Conservation (phyloP, 2,113 vertebrate species). For the Oryzias melastigma region DNA sequence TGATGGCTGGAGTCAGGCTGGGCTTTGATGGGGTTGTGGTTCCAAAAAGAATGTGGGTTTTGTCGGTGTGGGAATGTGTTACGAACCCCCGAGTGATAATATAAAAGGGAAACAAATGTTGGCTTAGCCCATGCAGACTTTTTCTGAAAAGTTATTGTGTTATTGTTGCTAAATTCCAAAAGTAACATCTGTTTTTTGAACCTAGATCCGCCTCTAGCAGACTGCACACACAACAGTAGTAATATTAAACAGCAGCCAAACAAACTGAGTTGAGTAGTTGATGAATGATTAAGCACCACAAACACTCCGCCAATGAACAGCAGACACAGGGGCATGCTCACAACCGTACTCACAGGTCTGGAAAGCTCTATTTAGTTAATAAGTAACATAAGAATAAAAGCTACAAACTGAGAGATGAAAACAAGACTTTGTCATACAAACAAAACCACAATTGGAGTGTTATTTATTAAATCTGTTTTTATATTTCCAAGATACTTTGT, state of each 20-base stretch:
- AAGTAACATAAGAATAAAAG: conserved; percentile 38
- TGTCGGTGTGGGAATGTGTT: conserved; percentile 1
- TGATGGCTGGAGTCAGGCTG: background rate
- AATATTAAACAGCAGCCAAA: conserved; percentile 18
- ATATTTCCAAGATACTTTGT: conserved; percentile 9
- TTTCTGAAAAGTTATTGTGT: background rate
- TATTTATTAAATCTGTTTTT: background rate
- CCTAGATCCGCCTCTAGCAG: background rate
- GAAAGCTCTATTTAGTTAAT: conserved; percentile 64
- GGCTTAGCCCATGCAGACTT: background rate
- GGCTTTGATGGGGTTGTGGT: conserved; percentile 20
- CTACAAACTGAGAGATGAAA: background rate
- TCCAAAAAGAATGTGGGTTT: conserved; percentile 7
- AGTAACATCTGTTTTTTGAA: background rate
- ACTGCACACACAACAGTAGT: background rate
- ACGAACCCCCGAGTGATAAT: background rate
- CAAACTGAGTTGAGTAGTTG: conserved; percentile 14
- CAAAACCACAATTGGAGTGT: background rate
- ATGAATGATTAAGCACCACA: conserved; percentile 58
- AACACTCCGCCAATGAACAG: conserved; percentile 13
- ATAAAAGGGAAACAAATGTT: conserved; percentile 7
- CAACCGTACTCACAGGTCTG: conserved; percentile 39
- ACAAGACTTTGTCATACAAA: background rate
- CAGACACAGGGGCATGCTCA: conserved; percentile 26
- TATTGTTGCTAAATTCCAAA: background rate